Evolutionary conservation across 2,113 vertebrate genomes (phyloP).

Genomic region (Bufo bufo): DNA sequence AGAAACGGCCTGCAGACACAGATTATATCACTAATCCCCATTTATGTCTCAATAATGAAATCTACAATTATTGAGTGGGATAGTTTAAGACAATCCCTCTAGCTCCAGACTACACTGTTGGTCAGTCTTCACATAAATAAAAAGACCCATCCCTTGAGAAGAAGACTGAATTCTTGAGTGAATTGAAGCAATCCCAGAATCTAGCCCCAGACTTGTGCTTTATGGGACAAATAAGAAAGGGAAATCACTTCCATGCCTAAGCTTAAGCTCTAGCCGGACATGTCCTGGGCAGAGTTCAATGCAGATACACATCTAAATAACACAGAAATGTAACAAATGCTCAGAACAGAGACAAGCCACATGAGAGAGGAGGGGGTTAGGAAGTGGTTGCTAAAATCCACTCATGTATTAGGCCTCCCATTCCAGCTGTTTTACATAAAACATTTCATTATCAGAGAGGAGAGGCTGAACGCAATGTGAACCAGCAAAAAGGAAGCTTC

Average conservation of each 20-base stretch:
- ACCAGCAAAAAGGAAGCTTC: slow-evolving; percentile 63
- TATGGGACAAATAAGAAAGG: slow-evolving; percentile 30
- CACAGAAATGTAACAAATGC: slow-evolving; percentile 70
- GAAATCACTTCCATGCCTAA: slow-evolving; percentile 36
- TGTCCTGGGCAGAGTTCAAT: slow-evolving; percentile 65
- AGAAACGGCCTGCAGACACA: slow-evolving; percentile 1
- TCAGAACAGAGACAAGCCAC: slow-evolving; percentile 77
- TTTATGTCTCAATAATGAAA: background rate
- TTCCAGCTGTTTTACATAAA: slow-evolving; percentile 83
- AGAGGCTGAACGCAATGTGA: slow-evolving; percentile 70
- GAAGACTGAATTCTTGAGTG: background rate
- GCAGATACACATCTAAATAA: slow-evolving; percentile 64
- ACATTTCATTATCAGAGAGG: slow-evolving; percentile 71
- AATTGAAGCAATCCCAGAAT: background rate
- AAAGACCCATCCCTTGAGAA: background rate
- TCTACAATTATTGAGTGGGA: background rate
- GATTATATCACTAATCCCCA: background rate
- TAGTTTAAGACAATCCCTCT: background rate
- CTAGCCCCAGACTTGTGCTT: slow-evolving; percentile 11
- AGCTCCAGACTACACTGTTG: background rate
- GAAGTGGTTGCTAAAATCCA: slow-evolving; percentile 76
- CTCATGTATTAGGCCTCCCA: slow-evolving; percentile 74
- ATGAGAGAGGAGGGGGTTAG: slow-evolving; percentile 77
- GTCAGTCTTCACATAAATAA: background rate
- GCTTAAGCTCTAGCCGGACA: slow-evolving; percentile 50